Evolutionary conservation across 2,888 invertebrate species (phyloP).

Genomic region (Nomada ruficornis): DNA sequence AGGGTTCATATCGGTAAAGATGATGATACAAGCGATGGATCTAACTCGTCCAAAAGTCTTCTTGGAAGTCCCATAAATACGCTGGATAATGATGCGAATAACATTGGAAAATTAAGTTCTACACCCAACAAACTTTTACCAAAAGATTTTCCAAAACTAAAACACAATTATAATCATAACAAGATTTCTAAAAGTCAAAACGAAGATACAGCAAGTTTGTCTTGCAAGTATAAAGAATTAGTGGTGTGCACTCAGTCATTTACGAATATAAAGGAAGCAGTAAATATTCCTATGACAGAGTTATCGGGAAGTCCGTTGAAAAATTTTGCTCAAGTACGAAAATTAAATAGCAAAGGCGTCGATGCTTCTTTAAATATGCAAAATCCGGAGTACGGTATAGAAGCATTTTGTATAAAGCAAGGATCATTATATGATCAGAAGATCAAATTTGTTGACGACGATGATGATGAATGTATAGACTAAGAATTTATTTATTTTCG

Average conservation of each 20-base stretch:
- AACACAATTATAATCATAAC: conserved; percentile 11
- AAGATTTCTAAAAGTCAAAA: conserved; percentile 10
- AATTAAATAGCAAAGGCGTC: conserved; percentile 66
- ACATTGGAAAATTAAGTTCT: conserved; percentile 15
- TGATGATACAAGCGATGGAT: conserved; percentile 67
- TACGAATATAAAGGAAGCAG: conserved; percentile 48
- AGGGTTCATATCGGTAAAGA: conserved; percentile 63
- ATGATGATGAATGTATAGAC: conserved; percentile 80
- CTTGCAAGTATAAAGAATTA: conserved; percentile 57
- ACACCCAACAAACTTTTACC: conserved; percentile 14
- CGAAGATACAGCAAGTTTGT: conserved; percentile 5
- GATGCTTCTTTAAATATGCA: conserved; percentile 70
- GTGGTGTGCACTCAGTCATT: conserved; percentile 55
- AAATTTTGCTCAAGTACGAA: conserved; percentile 75
- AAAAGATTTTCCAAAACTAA: conserved; percentile 24
- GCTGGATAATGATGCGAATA: conserved; percentile 18
- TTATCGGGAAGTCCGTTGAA: conserved; percentile 72
- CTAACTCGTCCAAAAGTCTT: conserved; percentile 50
- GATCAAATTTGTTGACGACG: conserved; percentile 81
- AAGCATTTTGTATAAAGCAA: conserved; percentile 74
- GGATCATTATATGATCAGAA: conserved; percentile 79
- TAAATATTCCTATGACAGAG: conserved; percentile 79
- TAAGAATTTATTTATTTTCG: conserved; percentile 6
- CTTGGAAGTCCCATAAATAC: conserved; percentile 42
- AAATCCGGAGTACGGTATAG: conserved; percentile 78